Base-by-base conservation (phyloP, 2,888 invertebrate species). In the Drosophila anomalipes region DNA sequence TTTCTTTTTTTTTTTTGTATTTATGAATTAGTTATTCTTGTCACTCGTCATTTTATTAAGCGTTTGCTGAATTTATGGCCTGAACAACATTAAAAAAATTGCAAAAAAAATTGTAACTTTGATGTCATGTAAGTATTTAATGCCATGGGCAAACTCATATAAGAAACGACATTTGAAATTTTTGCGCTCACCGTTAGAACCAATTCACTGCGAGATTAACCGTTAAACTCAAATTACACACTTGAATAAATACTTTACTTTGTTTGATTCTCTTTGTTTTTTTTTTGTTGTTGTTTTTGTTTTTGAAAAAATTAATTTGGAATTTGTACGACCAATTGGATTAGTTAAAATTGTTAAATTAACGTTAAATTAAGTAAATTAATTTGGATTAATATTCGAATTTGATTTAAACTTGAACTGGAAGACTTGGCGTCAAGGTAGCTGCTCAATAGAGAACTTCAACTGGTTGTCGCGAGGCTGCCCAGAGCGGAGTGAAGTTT, bases 391-490 rank as follows among this genome's bases (percentile, higher is more conserved):
- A 10, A 5, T 9, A 49, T 28, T 49, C 16, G 4, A 54, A 12
- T 30, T 57, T 32, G 41, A 30, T 1, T 57, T 41, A 4, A 39
- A 32, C 19, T 41, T 58, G 58, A 41, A 41, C 22, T 41, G 28
- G 14, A 28, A 30, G n/a, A 32, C 9, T 74, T 64, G 49, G 2
- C 33, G 33, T 22, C 33, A 59, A 53, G 28, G 52, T 39, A 16
- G 32, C 49, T 35, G 53, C 35, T 62, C 73, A 53, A 33, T 54
- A 32, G 62, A 52, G 28, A 80, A 83, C 79, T 85, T 86, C 85
- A 89, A 86, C 89, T 89, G 80, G 87, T 87, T 89, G 87, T 79
- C 87, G 87, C 87, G 85, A 77, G 70, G 80, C 76, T 83, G 77
- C 78, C 74, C 68, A 67, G 54, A 75, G 70, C 74, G 72, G 70